Evolutionary conservation across 2,113 vertebrate genomes (phyloP).

Genomic region (Craseonycteris thonglongyai): DNA sequence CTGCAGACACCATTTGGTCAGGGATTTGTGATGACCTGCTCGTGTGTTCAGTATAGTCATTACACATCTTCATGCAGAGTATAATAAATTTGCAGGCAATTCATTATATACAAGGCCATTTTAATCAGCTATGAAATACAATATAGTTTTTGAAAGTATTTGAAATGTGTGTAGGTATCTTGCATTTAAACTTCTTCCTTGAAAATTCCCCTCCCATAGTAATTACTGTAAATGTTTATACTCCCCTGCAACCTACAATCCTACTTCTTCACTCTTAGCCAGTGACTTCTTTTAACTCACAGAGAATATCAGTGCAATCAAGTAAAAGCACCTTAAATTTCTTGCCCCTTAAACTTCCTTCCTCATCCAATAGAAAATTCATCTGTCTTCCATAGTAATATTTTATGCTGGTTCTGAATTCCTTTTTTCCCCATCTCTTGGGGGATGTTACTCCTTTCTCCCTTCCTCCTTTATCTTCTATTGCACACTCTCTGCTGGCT

Average conservation of each 20-base stretch:
- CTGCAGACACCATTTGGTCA: neutral
- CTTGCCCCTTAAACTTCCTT: neutral
- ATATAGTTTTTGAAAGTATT: neutral
- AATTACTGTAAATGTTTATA: neutral
- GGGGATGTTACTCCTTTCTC: neutral
- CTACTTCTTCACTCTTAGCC: neutral
- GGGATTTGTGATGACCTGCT: neutral
- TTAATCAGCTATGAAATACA: neutral
- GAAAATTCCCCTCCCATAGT: neutral
- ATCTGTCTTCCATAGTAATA: neutral
- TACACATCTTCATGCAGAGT: neutral
- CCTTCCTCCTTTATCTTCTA: neutral
- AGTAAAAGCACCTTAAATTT: neutral
- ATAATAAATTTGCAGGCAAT: neutral
- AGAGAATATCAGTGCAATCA: neutral
- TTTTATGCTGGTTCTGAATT: neutral
- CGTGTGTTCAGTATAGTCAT: neutral
- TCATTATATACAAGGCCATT: neutral
- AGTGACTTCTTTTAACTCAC: neutral
- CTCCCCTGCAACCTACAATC: neutral
- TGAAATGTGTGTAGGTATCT: neutral
- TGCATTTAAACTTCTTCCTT: neutral
- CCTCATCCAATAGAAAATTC: neutral
- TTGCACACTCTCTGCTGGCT: neutral
- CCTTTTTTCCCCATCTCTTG: neutral